Conservation (phyloP, 2,797 vertebrate species). For the Tachyglossus aculeatus region DNA sequence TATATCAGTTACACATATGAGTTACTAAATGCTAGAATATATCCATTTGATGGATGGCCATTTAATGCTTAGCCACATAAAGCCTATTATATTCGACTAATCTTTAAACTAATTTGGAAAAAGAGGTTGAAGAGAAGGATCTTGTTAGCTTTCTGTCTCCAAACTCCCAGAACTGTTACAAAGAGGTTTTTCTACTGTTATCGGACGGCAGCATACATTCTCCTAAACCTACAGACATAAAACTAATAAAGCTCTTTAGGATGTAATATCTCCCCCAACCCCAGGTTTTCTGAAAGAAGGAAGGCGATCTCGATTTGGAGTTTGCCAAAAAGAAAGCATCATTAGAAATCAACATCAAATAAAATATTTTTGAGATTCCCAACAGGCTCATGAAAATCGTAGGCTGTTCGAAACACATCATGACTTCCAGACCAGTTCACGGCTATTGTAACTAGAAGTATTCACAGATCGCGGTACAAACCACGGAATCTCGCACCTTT, state of each 20-base stretch:
- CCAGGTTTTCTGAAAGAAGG: neutral
- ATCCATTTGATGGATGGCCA: slow-evolving; percentile 61
- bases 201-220: no score
- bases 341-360: neutral
- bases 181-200: slow-evolving; percentile 43
- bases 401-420: no score
- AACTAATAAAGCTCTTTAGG: slow-evolving; percentile 19
- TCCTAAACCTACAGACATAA: neutral
- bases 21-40: slow-evolving; percentile 56
- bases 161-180: slow-evolving; percentile 40
- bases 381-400: no score
- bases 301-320: neutral
- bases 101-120: slow-evolving; percentile 64
- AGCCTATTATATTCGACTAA: slow-evolving; percentile 55
- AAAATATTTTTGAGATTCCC: no score
- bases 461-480: neutral
- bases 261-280: neutral
- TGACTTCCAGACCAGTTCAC: no score
- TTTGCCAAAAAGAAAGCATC: neutral
- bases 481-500: slow-evolving; percentile 51
- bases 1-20: slow-evolving; percentile 50
- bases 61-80: slow-evolving; percentile 62
- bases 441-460: no score
- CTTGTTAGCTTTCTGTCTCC: slow-evolving; percentile 45
- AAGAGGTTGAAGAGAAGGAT: slow-evolving; percentile 53